Evolutionary conservation across 1,140 invertebrate genomes (phyloP), one percentile per base, ranked within the genome.

Genomic region (Globodera ellingtonae): DNA sequence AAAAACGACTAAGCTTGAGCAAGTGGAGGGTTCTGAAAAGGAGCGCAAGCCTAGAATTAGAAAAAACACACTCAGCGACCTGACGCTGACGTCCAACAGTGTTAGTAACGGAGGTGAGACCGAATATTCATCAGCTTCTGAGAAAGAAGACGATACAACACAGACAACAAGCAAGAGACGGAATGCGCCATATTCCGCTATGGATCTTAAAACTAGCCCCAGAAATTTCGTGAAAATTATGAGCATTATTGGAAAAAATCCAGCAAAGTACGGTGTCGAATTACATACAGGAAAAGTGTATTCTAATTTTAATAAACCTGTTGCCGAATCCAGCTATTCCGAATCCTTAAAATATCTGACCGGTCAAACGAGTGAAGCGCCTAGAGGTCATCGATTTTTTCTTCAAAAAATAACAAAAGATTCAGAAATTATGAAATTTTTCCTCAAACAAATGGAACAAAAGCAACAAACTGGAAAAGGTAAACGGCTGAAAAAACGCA

Each of bases 261-360:
- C 13, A 2, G 0, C 2, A 62, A 62, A 62, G 59, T 62, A 15
- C 1, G 13, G 59, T 35, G 35, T 35, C 35, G 35, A 35, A 35
- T 35, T 35, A 2, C 35, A 0, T 35, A 35, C 35, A 35, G 35
- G 35, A 35, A 35, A 35, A 35, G 35, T 35, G 35, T 35, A 35
- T 35, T 35, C 35, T 35, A 35, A 35, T 35, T 35, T 35, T 2
- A 35, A 35, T 35, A 35, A 35, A 35, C 35, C 35, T 35, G 35
- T 35, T 35, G 35, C 35, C 35, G 35, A 2, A 35, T 35, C 35
- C 2, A 35, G 6, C 24, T 72, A 72, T 18, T 72, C 24, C 15
- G 70, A 72, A 18, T 72, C 24, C 15, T 15, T 44, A 72, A 72
- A 72, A 5, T 66, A 66, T 24, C n/a, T 66, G 24, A 66, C n/a